phyloP scores from a whole-genome alignment of 2,888 invertebrate species.

The Prosopocoilus inquinatus region DNA sequence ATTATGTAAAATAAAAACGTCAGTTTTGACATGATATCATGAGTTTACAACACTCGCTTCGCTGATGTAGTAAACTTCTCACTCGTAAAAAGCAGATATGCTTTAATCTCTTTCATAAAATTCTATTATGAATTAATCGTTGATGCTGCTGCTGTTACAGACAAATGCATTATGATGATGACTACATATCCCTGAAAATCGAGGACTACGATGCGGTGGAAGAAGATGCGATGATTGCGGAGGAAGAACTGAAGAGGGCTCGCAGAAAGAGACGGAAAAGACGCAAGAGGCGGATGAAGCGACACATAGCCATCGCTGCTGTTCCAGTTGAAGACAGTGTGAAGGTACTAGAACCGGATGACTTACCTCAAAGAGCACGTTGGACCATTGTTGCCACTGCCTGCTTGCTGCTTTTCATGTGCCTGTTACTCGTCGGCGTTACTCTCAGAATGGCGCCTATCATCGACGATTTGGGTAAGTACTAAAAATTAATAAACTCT shows the following conservation, averaged over 20 bases:
- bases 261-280: conserved; percentile 45
- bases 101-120: too few relatives aligned
- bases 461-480: conserved; percentile 94
- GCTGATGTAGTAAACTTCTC: too few relatives aligned
- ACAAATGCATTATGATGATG: conserved; percentile 52
- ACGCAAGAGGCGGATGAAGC: conserved; percentile 39
- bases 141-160: conserved; percentile 30
- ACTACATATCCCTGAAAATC: conserved; percentile 55
- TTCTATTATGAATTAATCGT: too few relatives aligned
- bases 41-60: too few relatives aligned
- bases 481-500: conserved; percentile 2
- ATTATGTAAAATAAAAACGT: too few relatives aligned
- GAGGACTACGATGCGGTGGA: conserved; percentile 47
- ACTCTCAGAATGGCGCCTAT: conserved; percentile 92
- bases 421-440: conserved; percentile 85
- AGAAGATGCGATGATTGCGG: conserved; percentile 39
- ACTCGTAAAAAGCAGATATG: too few relatives aligned
- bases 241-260: conserved; percentile 44
- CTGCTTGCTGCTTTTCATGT: conserved; percentile 81
- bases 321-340: conserved; percentile 39
- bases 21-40: too few relatives aligned
- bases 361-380: conserved; percentile 78
- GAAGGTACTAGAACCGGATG: conserved; percentile 74
- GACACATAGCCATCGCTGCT: conserved; percentile 30
- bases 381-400: conserved; percentile 92